Evolutionary conservation across 2,113 vertebrate species (phyloP).

Genomic region (Rhinichthys klamathensis): DNA sequence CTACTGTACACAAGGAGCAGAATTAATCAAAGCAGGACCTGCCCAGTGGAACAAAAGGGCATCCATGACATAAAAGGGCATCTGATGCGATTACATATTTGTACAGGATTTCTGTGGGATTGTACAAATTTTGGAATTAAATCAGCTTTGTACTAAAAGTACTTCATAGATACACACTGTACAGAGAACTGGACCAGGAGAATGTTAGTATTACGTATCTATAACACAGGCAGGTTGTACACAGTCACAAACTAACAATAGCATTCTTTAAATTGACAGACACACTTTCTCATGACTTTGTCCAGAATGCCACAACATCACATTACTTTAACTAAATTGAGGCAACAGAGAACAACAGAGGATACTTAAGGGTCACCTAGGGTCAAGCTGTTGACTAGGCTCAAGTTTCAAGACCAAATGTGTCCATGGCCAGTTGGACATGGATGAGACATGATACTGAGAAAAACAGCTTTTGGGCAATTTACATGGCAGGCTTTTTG

Average conservation of each 20-base stretch:
- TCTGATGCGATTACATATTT: constrained; percentile 17
- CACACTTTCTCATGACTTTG: constrained; percentile 43
- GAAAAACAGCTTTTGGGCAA: neutral
- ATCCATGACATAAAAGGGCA: constrained; percentile 6
- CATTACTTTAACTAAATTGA: constrained; percentile 34
- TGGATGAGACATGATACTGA: neutral
- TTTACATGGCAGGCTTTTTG: neutral
- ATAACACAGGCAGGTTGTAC: neutral
- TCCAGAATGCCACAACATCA: constrained; percentile 26
- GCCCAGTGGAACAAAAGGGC: constrained; percentile 33
- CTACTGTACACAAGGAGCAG: neutral
- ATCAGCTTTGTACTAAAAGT: neutral
- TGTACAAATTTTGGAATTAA: constrained; percentile 30
- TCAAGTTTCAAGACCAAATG: constrained; percentile 17
- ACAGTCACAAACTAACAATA: constrained; percentile 13
- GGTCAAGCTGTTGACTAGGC: constrained; percentile 11
- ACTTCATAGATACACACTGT: neutral
- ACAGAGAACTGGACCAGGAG: no score
- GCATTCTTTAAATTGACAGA: constrained; percentile 6
- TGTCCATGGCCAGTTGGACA: neutral
- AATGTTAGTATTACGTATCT: no score
- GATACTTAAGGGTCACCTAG: constrained; percentile 21
- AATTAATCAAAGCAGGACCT: constrained; percentile 59
- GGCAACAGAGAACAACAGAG: constrained; percentile 10
- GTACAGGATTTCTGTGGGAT: constrained; percentile 16